Evolutionary conservation across 2,797 vertebrate genomes (phyloP).

Genomic region (Gymnothorax javanicus): DNA sequence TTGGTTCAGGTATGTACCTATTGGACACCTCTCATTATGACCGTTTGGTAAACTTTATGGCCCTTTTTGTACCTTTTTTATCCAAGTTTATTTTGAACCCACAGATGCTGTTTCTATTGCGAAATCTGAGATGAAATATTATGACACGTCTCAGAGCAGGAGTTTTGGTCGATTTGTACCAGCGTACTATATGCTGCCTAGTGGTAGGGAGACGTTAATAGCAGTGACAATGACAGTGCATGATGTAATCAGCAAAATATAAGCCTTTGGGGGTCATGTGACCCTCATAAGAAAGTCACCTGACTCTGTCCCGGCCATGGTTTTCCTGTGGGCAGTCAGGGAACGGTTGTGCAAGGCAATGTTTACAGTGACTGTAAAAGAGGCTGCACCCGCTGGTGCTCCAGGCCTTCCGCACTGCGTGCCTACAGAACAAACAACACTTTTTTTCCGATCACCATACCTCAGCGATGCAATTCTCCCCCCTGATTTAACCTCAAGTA

Average conservation of each 20-base stretch:
- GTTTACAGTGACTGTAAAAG: background rate
- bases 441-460: slow-evolving; percentile 52
- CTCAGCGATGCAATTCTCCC: slow-evolving; percentile 49
- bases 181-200: background rate
- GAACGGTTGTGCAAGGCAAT: background rate
- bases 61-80: no score
- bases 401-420: background rate
- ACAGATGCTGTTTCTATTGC: background rate
- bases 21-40: no score
- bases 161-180: background rate
- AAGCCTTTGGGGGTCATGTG: background rate
- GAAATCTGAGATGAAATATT: background rate
- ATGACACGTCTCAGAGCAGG: background rate
- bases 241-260: background rate
- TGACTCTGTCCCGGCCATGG: background rate
- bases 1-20: no score
- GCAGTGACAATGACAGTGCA: background rate
- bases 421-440: background rate
- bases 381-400: background rate
- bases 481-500: slow-evolving; percentile 50
- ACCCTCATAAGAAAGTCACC: background rate
- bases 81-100: background rate
- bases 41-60: no score
- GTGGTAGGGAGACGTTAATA: background rate
- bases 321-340: background rate